Percentiles rank a stretch among this genome's conserved stretches.
Conservation (phyloP, 2,888 invertebrate species). For the Lochmaea capreae region DNA sequence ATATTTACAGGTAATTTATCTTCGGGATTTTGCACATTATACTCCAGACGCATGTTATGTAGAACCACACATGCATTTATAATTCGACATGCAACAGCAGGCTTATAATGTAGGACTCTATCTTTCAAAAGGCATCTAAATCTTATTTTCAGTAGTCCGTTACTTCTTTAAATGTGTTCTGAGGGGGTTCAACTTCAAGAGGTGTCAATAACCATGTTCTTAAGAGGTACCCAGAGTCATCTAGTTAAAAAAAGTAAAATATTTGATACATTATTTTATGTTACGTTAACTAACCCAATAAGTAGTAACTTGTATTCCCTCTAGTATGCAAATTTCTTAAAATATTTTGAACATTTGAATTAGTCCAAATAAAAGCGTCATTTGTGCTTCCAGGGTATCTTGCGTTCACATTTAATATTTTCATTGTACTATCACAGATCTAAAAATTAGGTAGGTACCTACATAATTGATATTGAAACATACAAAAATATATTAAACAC, state of each 20-base stretch:
- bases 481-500: too few relatives aligned
- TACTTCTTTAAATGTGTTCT: too few relatives aligned
- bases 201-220: slow-evolving; percentile 20
- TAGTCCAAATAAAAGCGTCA: neutral
- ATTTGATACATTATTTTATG: neutral
- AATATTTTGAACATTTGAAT: slow-evolving; percentile 7
- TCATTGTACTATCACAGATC: neutral
- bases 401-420: neutral
- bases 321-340: neutral
- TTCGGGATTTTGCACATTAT: too few relatives aligned
- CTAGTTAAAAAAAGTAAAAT: slow-evolving; percentile 5
- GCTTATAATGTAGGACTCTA: too few relatives aligned
- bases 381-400: neutral
- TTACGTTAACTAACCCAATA: neutral
- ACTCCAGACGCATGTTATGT: too few relatives aligned
- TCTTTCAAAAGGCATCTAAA: too few relatives aligned
- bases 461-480: too few relatives aligned
- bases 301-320: neutral
- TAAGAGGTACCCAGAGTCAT: slow-evolving; percentile 34
- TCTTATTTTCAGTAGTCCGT: too few relatives aligned
- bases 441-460: too few relatives aligned
- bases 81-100: too few relatives aligned
- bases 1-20: too few relatives aligned
- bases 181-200: slow-evolving; percentile 14
- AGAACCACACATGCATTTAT: too few relatives aligned